A percentile compares a stretch with the other conserved stretches of the same genome.
Evolutionary conservation across 1,140 invertebrate species (phyloP).

Genomic region (Calliphora vicina): DNA sequence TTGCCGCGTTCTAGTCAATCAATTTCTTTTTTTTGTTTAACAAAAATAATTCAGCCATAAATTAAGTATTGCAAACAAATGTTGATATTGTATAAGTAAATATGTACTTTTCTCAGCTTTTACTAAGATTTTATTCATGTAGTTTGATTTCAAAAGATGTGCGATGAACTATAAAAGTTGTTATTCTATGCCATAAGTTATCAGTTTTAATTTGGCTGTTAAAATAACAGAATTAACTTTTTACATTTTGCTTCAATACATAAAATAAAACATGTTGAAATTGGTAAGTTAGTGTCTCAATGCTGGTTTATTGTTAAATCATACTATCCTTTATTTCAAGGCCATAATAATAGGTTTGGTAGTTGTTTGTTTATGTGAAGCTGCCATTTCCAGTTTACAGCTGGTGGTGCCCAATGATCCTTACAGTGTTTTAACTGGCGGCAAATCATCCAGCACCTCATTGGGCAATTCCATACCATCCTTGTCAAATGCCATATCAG

Average conservation of each 20-base stretch:
- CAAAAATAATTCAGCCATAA: too few species aligned
- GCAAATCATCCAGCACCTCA: background rate
- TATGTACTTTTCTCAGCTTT: too few species aligned
- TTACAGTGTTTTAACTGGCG: background rate
- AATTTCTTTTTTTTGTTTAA: too few species aligned
- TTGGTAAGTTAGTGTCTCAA: background rate
- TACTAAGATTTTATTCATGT: background rate
- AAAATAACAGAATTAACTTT: conserved; percentile 4
- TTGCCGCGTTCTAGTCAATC: too few species aligned
- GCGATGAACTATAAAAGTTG: conserved; percentile 6
- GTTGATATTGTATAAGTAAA: too few species aligned
- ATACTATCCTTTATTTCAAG: background rate
- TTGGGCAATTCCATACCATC: background rate
- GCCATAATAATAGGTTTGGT: background rate
- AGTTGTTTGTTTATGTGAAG: background rate
- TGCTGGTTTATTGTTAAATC: background rate
- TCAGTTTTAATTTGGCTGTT: conserved; percentile 12
- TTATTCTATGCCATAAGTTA: background rate
- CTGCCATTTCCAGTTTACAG: background rate
- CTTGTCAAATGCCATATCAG: background rate
- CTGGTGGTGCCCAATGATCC: background rate
- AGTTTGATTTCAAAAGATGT: background rate
- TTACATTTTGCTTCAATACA: background rate
- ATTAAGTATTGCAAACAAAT: too few species aligned
- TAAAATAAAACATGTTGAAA: conserved; percentile 11